phyloP scores from a whole-genome alignment of 2,888 invertebrate genomes.

The Amphipoea oculea region DNA sequence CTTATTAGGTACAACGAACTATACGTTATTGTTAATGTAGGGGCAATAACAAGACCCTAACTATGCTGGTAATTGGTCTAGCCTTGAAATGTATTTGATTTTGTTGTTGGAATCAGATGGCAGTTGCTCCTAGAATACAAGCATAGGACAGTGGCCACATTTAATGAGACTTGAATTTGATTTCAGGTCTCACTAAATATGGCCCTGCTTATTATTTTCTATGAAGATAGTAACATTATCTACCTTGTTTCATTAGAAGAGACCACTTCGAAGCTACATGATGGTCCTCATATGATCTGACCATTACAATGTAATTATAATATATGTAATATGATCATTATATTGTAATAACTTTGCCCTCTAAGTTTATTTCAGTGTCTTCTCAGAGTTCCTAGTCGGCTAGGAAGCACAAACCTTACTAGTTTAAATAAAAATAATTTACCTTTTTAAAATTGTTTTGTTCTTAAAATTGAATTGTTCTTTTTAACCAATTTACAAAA shows the following conservation, averaged over 20 bases:
- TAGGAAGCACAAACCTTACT: neutral
- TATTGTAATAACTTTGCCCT: neutral
- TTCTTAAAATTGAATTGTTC: no score
- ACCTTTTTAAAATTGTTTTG: no score
- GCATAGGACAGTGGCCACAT: neutral
- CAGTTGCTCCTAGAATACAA: neutral
- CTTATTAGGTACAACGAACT: neutral
- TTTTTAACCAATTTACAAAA: neutral
- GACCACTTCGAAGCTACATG: neutral
- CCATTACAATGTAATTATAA: neutral
- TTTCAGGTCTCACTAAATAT: neutral
- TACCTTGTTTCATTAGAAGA: neutral
- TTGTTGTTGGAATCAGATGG: neutral
- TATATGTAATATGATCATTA: no score
- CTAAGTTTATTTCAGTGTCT: neutral
- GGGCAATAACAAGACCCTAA: neutral
- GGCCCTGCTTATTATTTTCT: neutral
- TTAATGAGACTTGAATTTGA: no score
- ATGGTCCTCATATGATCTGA: neutral
- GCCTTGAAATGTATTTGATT: neutral
- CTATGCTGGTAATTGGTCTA: neutral
- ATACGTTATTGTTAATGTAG: neutral
- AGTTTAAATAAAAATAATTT: neutral
- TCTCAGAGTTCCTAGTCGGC: neutral
- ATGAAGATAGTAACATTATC: neutral